Conservation (phyloP, 2,797 vertebrate species). For the Helostoma temminkii region DNA sequence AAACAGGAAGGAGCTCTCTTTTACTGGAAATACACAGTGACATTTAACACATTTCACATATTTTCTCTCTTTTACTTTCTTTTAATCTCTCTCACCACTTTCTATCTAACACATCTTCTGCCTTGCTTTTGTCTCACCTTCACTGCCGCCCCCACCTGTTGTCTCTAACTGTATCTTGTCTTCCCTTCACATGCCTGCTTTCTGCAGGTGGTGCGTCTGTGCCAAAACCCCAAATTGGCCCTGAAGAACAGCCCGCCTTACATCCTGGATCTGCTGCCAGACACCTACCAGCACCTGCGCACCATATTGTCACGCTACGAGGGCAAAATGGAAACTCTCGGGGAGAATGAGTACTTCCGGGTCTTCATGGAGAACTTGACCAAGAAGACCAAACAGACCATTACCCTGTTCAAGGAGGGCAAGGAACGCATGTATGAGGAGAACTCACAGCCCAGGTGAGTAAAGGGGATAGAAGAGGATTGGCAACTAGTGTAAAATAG, state of each 20-base stretch:
- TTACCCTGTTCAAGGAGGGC: constrained; percentile 98
- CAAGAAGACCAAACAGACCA: constrained; percentile 99
- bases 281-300: constrained; percentile 98
- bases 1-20: constrained; percentile 18
- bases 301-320: constrained; percentile 96
- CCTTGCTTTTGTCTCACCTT: constrained; percentile 16
- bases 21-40: constrained; percentile 11
- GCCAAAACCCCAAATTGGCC: constrained; percentile 97
- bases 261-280: constrained; percentile 97
- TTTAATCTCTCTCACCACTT: not conserved
- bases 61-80: not conserved
- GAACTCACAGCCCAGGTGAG: constrained; percentile 98
- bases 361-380: constrained; percentile 99
- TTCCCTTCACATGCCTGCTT: constrained; percentile 41
- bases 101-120: constrained; percentile 9
- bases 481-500: not conserved
- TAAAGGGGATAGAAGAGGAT: not conserved
- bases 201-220: constrained; percentile 94
- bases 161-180: constrained; percentile 51
- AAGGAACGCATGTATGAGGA: constrained; percentile 99
- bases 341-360: constrained; percentile 98
- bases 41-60: not conserved
- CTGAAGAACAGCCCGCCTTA: constrained; percentile 99
- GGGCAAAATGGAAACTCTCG: constrained; percentile 97
- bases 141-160: constrained; percentile 13